Evolutionary conservation across 2,888 invertebrate genomes (phyloP).

Genomic region (Stramonita haemastoma): DNA sequence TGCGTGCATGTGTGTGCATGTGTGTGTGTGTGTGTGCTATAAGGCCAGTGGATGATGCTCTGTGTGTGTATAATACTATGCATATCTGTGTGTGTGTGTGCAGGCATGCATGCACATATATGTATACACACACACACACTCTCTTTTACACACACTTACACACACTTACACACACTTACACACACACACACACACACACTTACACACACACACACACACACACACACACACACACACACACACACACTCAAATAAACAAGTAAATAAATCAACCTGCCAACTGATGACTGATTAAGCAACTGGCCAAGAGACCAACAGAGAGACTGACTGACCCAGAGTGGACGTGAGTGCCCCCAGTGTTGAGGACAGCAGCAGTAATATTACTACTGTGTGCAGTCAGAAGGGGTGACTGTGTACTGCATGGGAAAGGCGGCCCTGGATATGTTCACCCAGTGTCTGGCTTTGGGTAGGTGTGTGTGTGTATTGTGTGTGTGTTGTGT

Average conservation of each 20-base stretch:
- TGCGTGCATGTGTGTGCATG: constrained; percentile 3
- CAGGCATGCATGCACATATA: neutral
- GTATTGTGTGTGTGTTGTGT: too few relatives aligned
- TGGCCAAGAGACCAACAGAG: too few relatives aligned
- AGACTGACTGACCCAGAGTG: too few relatives aligned
- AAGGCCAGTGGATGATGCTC: too few relatives aligned
- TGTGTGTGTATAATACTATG: too few relatives aligned
- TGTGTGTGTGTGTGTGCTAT: neutral
- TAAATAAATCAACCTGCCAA: too few relatives aligned
- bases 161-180: neutral
- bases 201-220: constrained; percentile 5
- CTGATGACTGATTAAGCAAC: too few relatives aligned
- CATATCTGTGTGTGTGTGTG: neutral
- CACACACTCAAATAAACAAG: constrained; percentile 4
- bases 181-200: constrained; percentile 1
- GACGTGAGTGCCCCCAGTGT: too few relatives aligned
- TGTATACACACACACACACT: neutral
- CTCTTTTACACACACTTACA: too few relatives aligned
- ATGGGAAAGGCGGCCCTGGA: constrained; percentile 67
- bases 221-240: constrained; percentile 8
- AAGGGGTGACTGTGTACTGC: constrained; percentile 58
- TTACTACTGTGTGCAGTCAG: constrained; percentile 51
- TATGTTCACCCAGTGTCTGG: constrained; percentile 63
- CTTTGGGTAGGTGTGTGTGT: constrained; percentile 60
- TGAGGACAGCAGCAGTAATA: too few relatives aligned